Percentiles rank a stretch among this genome's conserved stretches.
phyloP scores from a whole-genome alignment of 53 echinoderm and acorn worm genomes.

The Luidia sarsii region DNA sequence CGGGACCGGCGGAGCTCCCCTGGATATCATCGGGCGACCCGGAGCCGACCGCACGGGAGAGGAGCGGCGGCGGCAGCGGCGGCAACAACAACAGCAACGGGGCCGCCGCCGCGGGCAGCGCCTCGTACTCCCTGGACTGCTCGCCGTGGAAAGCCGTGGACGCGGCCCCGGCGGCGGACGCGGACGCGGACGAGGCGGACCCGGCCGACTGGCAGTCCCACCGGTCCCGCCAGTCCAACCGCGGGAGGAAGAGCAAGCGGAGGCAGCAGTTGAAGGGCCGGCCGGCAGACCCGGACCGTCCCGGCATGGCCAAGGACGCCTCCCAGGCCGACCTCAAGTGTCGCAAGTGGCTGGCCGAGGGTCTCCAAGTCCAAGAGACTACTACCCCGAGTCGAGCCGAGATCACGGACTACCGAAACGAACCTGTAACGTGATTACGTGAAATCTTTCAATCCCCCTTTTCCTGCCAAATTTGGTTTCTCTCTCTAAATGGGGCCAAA shows the following conservation, averaged over 20 bases:
- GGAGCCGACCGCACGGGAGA: not conserved
- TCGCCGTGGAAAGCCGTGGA: not conserved
- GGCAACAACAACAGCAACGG: no score
- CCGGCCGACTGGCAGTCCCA: not conserved
- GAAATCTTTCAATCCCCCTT: no score
- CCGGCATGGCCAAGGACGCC: not conserved
- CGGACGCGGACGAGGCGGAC: not conserved
- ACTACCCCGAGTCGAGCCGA: no score
- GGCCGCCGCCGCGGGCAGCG: no score
- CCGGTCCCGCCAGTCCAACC: not conserved
- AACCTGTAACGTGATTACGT: no score
- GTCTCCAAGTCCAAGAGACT: no score
- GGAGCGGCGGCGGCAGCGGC: not conserved
- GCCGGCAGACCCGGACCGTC: constrained; percentile 5
- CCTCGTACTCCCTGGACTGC: not conserved
- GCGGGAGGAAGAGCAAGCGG: constrained; percentile 11
- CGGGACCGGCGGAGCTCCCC: not conserved
- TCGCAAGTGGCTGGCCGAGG: constrained; percentile 33
- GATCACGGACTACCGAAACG: no score
- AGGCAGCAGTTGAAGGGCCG: constrained; percentile 20
- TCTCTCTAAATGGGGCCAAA: no score
- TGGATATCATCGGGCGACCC: no score
- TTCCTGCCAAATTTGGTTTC: no score
- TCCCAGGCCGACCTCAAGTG: constrained; percentile 42
- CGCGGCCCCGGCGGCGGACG: not conserved